These are phyloP conservation scores for Parthenolecanium corni DNA, from an alignment of 2,888 invertebrate genomes.

Conservation along the genomic window DNA sequence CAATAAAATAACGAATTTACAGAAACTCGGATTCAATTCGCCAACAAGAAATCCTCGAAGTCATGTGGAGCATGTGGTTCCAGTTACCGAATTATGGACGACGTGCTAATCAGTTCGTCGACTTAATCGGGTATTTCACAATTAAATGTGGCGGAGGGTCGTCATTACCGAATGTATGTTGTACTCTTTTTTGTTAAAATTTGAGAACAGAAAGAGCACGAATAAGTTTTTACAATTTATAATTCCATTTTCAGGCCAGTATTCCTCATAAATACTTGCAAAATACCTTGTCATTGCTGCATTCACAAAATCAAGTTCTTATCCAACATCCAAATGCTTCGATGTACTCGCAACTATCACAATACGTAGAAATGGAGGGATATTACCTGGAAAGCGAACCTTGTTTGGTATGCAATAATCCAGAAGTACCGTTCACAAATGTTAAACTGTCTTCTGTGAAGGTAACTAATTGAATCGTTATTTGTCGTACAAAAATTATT, in stretches of 20 bases:
- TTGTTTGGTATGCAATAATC: conserved; percentile 94
- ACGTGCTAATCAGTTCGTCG: conserved; percentile 92
- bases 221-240: too few species aligned
- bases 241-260: conserved; percentile 1
- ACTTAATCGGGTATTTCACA: conserved; percentile 88
- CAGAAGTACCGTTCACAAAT: conserved; percentile 81
- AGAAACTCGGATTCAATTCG: conserved; percentile 65
- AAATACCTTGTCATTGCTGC: conserved; percentile 71
- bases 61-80: conserved; percentile 88
- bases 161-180: not conserved
- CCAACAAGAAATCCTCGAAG: conserved; percentile 65
- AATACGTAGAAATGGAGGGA: conserved; percentile 90
- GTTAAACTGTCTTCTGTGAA: conserved; percentile 89
- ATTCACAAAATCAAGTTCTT: conserved; percentile 77
- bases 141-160: conserved; percentile 58
- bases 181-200: not conserved
- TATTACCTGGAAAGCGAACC: conserved; percentile 95
- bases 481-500: too few species aligned
- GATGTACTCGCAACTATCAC: conserved; percentile 79
- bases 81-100: conserved; percentile 78
- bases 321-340: conserved; percentile 89
- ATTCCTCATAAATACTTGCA: conserved; percentile 57
- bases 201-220: not conserved
- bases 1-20: conserved; percentile 28
- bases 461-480: too few species aligned